Conservation (phyloP, 2,888 invertebrate genomes). For the Cybosia mesomella region DNA sequence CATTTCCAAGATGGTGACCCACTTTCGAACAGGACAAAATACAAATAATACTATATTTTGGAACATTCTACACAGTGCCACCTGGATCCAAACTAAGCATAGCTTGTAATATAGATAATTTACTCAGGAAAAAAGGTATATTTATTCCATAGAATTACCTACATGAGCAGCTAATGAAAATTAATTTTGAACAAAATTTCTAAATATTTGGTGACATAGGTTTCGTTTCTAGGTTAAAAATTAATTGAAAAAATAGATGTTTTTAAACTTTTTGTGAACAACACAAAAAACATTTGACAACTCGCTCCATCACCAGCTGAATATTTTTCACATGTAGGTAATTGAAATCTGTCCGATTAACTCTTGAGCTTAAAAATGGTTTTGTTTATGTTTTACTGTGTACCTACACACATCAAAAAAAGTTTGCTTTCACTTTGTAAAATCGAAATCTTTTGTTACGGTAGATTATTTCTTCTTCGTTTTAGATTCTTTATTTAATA, state of each 20-base stretch:
- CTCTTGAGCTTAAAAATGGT: slow-evolving; percentile 5
- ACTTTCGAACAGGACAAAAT: neutral
- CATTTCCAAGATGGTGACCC: neutral
- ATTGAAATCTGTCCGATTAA: neutral
- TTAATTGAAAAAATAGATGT: too few relatives aligned
- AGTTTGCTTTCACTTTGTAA: too few relatives aligned
- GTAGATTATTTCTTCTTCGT: too few relatives aligned
- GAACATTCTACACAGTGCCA: neutral
- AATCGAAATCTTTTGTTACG: too few relatives aligned
- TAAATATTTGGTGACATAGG: too few relatives aligned
- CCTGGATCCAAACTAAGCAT: neutral
- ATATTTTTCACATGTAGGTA: neutral
- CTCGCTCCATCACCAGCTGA: neutral
- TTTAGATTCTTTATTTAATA: too few relatives aligned
- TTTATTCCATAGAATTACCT: too few relatives aligned
- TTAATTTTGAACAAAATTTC: too few relatives aligned
- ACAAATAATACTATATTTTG: neutral
- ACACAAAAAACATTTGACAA: neutral
- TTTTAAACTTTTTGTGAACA: neutral
- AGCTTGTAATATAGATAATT: neutral
- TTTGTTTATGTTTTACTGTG: slow-evolving; percentile 9
- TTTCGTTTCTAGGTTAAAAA: too few relatives aligned
- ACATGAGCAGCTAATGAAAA: too few relatives aligned
- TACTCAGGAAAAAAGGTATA: too few relatives aligned
- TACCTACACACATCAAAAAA: too few relatives aligned